Base-by-base conservation (phyloP, 2,888 invertebrate species). In the Schizaphis graminum region DNA sequence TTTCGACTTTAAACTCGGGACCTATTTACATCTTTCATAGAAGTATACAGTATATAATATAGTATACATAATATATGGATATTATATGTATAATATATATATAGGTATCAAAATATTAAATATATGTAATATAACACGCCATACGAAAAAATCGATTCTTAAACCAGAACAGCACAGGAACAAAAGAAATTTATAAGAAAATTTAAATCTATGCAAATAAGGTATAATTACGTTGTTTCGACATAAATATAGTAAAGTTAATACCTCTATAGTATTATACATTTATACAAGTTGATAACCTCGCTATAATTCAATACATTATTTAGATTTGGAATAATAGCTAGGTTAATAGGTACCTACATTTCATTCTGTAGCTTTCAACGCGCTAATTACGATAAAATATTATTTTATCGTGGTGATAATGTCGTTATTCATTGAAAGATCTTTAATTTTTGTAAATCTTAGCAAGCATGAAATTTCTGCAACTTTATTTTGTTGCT, bases 191-290 rank as follows among this genome's bases (percentile, higher is more conserved):
- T 67, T 67, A n/a, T 67, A 67, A 67, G 13, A 4, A 67, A 67
- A 67, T 67, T n/a, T 67, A 16, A n/a, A 67, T n/a, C 67, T 67
- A 67, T 67, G 67, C 67, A 67, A 67, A 67, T 67, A 67, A 67
- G n/a, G 5, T 67, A 67, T 67, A 67, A 67, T 67, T n/a, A 67
- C n/a, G 67, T n/a, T n/a, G n/a, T n/a, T 67, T n/a, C 5, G 5
- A 16, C 67, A 67, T 67, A 67, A 67, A n/a, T n/a, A 67, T 67
- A 67, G n/a, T n/a, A 67, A n/a, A 67, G n/a, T 67, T n/a, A 16
- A 61, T 67, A 67, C 16, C 21, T 53, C 53, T 53, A 53, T 53
- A 53, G 16, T 53, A 13, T 53, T 67, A 13, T 57, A 28, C 57
- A 26, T 57, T 10, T 61, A 28, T 13, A n/a, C 1, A n/a, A 67